These are phyloP conservation scores for Eufriesea mexicana DNA, from an alignment of 1,140 invertebrate genomes.

Conservation along the genomic window DNA sequence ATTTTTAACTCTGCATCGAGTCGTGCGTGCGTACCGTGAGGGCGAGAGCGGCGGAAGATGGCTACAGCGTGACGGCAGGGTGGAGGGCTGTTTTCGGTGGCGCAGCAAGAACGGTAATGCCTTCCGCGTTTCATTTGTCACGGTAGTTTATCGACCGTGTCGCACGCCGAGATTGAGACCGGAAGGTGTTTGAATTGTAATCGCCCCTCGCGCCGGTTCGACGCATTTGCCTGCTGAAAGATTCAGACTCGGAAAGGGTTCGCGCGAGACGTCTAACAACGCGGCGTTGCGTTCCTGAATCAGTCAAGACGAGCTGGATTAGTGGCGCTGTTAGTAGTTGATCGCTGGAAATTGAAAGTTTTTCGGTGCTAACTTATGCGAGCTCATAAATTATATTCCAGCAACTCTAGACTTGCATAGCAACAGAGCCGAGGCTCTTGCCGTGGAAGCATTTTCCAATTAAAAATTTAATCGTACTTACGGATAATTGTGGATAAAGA, in stretches of 20 bases:
- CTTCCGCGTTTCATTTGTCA: constrained; percentile 68
- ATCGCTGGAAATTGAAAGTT: constrained; percentile 20
- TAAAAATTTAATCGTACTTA: no score
- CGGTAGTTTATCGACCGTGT: constrained; percentile 58
- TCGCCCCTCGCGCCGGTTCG: constrained; percentile 12
- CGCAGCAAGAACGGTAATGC: constrained; percentile 64
- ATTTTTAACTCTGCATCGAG: constrained; percentile 49
- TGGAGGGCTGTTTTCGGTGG: constrained; percentile 2
- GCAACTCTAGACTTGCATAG: no score
- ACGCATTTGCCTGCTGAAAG: constrained; percentile 17
- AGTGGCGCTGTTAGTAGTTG: not conserved
- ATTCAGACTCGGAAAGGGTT: constrained; percentile 15
- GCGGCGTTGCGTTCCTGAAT: not conserved
- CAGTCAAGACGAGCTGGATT: not conserved
- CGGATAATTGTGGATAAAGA: no score
- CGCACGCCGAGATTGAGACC: constrained; percentile 22
- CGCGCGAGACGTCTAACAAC: not conserved
- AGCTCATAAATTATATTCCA: not conserved
- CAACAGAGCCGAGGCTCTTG: no score
- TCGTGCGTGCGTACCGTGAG: not conserved
- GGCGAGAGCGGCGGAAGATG: not conserved
- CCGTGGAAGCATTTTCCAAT: no score
- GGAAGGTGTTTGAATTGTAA: constrained; percentile 43
- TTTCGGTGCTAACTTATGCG: not conserved
- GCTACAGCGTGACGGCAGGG: not conserved